A percentile compares a stretch with the other conserved stretches of the same genome.
Conservation (phyloP, 2,888 invertebrate genomes). For the Mesoligia furuncula region DNA sequence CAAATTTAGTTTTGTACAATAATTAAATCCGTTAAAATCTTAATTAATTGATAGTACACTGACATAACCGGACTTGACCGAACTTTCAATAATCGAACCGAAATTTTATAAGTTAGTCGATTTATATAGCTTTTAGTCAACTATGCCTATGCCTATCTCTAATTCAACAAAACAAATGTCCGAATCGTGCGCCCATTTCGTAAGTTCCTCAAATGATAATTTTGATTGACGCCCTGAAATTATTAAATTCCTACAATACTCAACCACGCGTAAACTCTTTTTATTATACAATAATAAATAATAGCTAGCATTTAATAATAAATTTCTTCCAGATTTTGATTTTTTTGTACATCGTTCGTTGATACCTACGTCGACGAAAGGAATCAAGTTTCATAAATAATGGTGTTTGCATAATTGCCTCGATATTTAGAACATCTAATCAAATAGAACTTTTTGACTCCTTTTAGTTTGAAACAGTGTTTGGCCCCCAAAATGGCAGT, state of each 20-base stretch:
- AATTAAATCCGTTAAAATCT: not conserved
- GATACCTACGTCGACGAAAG: slow-evolving; percentile 84
- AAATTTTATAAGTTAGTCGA: slow-evolving; percentile 37
- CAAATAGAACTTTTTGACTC: slow-evolving; percentile 62
- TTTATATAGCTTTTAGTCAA: slow-evolving; percentile 49
- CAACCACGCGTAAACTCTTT: slow-evolving; percentile 69
- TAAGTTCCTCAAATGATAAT: slow-evolving; percentile 88
- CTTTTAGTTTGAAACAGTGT: slow-evolving; percentile 70
- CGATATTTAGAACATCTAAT: slow-evolving; percentile 72
- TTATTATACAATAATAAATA: slow-evolving; percentile 57
- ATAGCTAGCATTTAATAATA: slow-evolving; percentile 64
- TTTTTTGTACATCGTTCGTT: slow-evolving; percentile 77
- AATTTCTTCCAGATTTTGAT: slow-evolving; percentile 71
- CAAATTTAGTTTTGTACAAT: not conserved
- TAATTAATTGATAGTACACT: not conserved
- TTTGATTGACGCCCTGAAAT: slow-evolving; percentile 83
- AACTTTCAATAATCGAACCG: not conserved
- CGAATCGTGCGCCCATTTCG: slow-evolving; percentile 90
- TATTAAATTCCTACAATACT: slow-evolving; percentile 68
- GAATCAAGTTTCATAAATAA: slow-evolving; percentile 89
- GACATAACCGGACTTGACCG: not conserved
- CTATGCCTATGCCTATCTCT: slow-evolving; percentile 68
- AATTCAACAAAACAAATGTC: slow-evolving; percentile 90
- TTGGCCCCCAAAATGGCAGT: slow-evolving; percentile 83
- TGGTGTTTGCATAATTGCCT: slow-evolving; percentile 84